Evolutionary conservation across 2,797 vertebrate genomes (phyloP), one percentile per base, ranked within the genome.

Genomic region (Labeo calbasu): DNA sequence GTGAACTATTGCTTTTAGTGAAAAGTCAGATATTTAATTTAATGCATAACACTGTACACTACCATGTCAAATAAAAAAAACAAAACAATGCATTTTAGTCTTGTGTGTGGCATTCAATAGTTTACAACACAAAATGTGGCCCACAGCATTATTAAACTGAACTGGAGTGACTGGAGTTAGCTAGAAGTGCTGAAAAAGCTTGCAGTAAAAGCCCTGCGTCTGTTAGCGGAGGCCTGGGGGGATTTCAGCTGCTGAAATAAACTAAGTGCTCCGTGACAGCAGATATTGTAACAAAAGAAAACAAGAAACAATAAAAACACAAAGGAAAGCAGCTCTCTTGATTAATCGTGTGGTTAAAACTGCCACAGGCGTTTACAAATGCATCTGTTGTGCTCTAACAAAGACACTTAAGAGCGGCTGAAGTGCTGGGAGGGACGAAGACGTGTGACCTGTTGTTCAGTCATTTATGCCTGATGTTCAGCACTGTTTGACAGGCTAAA

Each of bases 211-310:
- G 79, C 53, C 36, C 53, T 71, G 68, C 4, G 17, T 36, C 68
- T 72, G 79, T 43, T 61, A 46, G 13, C 4, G 2, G 57, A 63
- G 80, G 80, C 80, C 80, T 75, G 80, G 21, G 73, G 79, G 84
- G 72, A 79, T 83, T 86, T 82, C 68, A 70, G 48, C 79, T 43
- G 28, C 48, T 84, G 77, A 84, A 84, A 86, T 84, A 84, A 72
- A 80, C 85, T 14, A 80, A 70, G 77, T 65, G 83, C 79, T 80
- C 75, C 10, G 77, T 68, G 72, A 75, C 76, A 81, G 63, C 14
- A 23, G 79, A 78, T 75, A 82, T 75, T 82, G 80, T 75, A 51
- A 75, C 80, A 82, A 82, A 82, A 82, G 57, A 82, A 72, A 82
- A 73, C 55, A 51, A 72, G 80, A 82, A 82, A 75, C 70, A 50